phyloP scores from a whole-genome alignment of 2,797 vertebrate species.

The Pseudomugil tenellus region DNA sequence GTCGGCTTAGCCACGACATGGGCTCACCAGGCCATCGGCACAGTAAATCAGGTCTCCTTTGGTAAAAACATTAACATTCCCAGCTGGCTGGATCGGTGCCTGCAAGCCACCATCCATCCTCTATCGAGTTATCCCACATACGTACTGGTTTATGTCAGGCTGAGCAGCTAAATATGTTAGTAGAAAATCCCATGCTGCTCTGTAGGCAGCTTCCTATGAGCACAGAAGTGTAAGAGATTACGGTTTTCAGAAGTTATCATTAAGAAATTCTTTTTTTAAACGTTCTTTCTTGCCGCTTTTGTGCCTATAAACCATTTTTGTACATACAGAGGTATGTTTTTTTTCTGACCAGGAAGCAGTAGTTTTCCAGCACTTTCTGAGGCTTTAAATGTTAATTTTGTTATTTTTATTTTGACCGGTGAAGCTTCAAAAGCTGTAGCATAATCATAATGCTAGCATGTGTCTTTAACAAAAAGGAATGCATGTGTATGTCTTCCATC shows the following conservation, averaged over 20 bases:
- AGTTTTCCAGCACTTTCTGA: background rate
- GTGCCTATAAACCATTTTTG: background rate
- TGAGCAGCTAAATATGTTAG: background rate
- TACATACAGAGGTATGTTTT: background rate
- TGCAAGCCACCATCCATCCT: background rate
- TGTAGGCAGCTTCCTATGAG: background rate
- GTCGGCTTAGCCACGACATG: slow-evolving; percentile 3
- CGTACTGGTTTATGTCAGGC: background rate
- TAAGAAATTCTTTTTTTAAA: background rate
- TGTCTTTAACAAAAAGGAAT: too few species aligned
- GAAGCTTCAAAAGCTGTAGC: background rate
- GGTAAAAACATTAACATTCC: slow-evolving; percentile 34
- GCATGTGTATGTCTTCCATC: too few species aligned
- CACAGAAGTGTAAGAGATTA: background rate
- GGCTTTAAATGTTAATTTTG: background rate
- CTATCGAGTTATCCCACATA: background rate
- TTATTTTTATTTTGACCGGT: background rate
- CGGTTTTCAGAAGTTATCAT: background rate
- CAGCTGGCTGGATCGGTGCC: slow-evolving; percentile 16
- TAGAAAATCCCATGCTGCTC: background rate
- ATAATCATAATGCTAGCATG: too few species aligned
- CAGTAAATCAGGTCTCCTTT: slow-evolving; percentile 53
- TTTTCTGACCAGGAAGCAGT: background rate
- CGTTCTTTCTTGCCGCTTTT: background rate
- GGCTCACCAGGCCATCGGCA: slow-evolving; percentile 22